Evolutionary conservation across 2,888 invertebrate genomes (phyloP), one percentile per base, ranked within the genome.

Genomic region (Catocala nupta): DNA sequence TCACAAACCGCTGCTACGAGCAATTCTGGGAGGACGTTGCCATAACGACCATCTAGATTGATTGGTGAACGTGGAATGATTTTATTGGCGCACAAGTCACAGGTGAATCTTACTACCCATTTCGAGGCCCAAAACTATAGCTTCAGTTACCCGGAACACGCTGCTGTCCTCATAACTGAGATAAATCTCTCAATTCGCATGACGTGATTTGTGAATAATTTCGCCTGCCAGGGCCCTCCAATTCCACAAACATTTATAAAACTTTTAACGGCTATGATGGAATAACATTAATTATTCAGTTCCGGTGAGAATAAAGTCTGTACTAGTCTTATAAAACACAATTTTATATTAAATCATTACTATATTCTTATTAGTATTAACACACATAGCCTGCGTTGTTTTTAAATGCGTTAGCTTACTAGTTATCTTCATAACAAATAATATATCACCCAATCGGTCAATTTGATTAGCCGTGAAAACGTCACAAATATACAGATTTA

Each of bases 1-100:
- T 10, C 49, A 16, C 49, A 33, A n/a, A 3, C 11, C 34, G 49
- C 49, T 16, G n/a, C 9, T 42, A 42, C 55, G 36, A 34, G 16
- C 47, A 47, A 43, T 47, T 36, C 16, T 55, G n/a, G 39, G n/a
- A 47, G 45, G 53, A 59, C 12, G 51, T 12, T n/a, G 13, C 44
- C 45, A 39, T 52, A 52, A 51, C 36, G 47, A 47, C 51, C 52
- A 7, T 44, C 13, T 47, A 48, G 47, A 48, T 48, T 55, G 55
- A 55, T 50, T 50, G 33, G 50, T 43, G 49, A 57, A 50, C 50
- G 56, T n/a, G 42, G 34, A 50, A 49, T 50, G 50, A 50, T 57
- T 57, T 57, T 43, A 57, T 43, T 49, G 36, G 36, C 34, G 49
- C 12, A 50, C 56, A 57, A 50, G 56, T 57, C 50, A 43, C 49